These are phyloP conservation scores for Netelia fuscicornis DNA, from an alignment of 2,888 invertebrate species.

Conservation along the genomic window DNA sequence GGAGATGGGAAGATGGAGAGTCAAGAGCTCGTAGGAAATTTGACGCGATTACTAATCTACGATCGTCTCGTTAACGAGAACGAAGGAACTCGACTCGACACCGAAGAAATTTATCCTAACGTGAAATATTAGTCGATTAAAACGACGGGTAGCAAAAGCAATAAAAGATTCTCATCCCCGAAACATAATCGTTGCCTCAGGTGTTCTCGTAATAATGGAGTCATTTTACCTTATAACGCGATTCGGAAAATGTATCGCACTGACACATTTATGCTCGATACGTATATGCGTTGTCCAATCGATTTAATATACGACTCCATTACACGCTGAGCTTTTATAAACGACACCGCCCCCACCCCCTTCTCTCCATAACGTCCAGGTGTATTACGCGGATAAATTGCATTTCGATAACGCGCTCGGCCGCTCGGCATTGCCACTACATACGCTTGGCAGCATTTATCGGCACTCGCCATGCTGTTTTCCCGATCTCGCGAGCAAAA, in stretches of 20 bases:
- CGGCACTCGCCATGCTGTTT: slow-evolving; percentile 68
- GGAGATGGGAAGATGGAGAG: background rate
- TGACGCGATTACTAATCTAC: slow-evolving; percentile 54
- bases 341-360: slow-evolving; percentile 1
- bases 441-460: slow-evolving; percentile 74
- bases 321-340: slow-evolving; percentile 23
- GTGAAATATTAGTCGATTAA: too few species aligned
- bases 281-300: background rate
- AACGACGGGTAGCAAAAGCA: too few species aligned
- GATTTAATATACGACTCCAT: slow-evolving; percentile 24
- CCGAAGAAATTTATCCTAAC: too few species aligned
- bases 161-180: too few species aligned
- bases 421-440: slow-evolving; percentile 73
- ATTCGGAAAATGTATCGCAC: slow-evolving; percentile 7
- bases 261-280: background rate
- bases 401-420: slow-evolving; percentile 74
- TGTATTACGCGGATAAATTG: slow-evolving; percentile 71
- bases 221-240: background rate
- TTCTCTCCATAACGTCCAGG: background rate
- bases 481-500: slow-evolving; percentile 67
- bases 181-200: background rate
- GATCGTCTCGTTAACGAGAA: too few species aligned
- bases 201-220: background rate
- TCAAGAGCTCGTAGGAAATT: slow-evolving; percentile 59
- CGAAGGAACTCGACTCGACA: too few species aligned